These are phyloP conservation scores for Carterocephalus palaemon DNA, from an alignment of 2,888 invertebrate species.

Conservation along the genomic window DNA sequence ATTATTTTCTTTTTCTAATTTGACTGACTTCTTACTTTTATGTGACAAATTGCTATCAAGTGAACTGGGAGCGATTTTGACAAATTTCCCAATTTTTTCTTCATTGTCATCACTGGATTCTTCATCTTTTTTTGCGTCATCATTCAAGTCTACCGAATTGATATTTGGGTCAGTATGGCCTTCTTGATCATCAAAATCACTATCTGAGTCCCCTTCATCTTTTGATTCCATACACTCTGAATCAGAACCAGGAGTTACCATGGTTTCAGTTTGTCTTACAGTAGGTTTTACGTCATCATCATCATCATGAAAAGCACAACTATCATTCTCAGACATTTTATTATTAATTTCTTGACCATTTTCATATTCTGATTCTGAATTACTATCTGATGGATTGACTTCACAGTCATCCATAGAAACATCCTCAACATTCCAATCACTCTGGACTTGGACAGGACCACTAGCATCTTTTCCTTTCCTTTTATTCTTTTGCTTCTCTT, in stretches of 20 bases:
- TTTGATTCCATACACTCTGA: conserved; percentile 19
- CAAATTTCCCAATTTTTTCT: conserved; percentile 11
- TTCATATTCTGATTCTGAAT: conserved; percentile 27
- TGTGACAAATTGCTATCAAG: conserved; percentile 6
- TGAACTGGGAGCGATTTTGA: conserved; percentile 11
- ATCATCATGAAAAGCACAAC: no score
- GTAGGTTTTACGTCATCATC: conserved; percentile 17
- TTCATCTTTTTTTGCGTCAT: neutral
- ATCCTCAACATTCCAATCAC: conserved; percentile 55
- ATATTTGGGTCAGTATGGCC: conserved; percentile 21
- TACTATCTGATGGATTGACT: conserved; percentile 8
- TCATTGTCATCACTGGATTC: neutral
- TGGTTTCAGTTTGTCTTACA: conserved; percentile 20
- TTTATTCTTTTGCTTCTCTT: conserved; percentile 53
- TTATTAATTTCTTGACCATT: conserved; percentile 25
- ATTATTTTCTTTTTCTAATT: conserved; percentile 9
- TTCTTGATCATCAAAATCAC: conserved; percentile 23
- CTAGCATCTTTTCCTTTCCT: conserved; percentile 39
- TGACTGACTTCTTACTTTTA: conserved; percentile 15
- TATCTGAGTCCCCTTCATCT: conserved; percentile 20
- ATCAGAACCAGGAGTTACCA: conserved; percentile 19
- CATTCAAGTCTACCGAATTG: conserved; percentile 18
- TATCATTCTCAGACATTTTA: conserved; percentile 21
- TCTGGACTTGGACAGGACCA: conserved; percentile 47
- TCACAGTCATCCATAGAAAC: conserved; percentile 14